Conservation (phyloP, 2,888 invertebrate species). For the Pandemis cinnamomeana region DNA sequence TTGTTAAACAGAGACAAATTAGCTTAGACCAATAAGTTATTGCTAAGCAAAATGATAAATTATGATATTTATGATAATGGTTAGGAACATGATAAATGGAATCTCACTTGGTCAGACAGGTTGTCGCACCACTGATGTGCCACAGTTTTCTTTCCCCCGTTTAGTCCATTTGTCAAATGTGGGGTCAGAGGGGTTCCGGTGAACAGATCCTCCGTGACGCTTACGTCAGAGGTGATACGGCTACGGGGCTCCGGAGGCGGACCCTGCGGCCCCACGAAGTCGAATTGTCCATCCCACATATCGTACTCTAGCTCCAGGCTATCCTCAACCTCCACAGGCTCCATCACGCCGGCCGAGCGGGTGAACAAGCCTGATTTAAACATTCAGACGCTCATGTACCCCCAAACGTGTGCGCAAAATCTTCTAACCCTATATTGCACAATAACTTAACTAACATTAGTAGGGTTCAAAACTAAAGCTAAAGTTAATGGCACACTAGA, state of each 20-base stretch:
- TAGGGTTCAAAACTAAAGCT: constrained; percentile 61
- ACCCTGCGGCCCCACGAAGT: constrained; percentile 88
- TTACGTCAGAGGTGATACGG: constrained; percentile 72
- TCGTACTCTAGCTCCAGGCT: constrained; percentile 91
- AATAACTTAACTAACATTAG: constrained; percentile 49
- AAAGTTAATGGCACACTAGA: constrained; percentile 71
- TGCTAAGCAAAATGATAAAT: background rate
- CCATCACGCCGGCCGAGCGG: constrained; percentile 76
- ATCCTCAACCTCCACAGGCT: constrained; percentile 79
- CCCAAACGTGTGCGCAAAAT: constrained; percentile 54
- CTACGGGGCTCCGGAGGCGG: constrained; percentile 66
- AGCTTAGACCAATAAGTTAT: background rate
- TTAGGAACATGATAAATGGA: constrained; percentile 12
- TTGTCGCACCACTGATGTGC: constrained; percentile 85
- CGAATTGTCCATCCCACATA: constrained; percentile 95
- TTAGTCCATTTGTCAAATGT: constrained; percentile 76
- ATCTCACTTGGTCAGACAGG: constrained; percentile 86
- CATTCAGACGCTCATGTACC: constrained; percentile 62
- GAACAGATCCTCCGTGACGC: constrained; percentile 79
- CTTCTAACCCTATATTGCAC: constrained; percentile 74
- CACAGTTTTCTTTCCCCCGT: constrained; percentile 83
- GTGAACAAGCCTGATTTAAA: constrained; percentile 79
- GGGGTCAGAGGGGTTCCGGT: constrained; percentile 78
- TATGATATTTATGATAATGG: too few relatives aligned
- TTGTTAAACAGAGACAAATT: background rate